These are phyloP conservation scores for Oreochromis tanganicae DNA, from an alignment of 2,113 vertebrate genomes.

Conservation along the genomic window DNA sequence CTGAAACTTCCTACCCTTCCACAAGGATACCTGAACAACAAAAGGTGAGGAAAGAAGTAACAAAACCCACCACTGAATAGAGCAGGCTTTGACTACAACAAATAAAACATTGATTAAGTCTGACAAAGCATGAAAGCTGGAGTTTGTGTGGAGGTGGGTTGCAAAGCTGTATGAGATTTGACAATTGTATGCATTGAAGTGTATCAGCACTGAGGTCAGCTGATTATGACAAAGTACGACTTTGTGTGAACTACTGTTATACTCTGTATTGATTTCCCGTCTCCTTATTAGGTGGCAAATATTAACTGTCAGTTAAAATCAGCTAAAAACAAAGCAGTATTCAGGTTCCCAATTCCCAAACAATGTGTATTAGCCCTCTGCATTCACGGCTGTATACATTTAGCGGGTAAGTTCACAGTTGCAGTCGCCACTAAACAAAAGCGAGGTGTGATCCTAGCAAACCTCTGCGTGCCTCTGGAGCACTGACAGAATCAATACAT, in stretches of 20 bases:
- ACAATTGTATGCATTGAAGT: not conserved
- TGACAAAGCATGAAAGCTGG: not conserved
- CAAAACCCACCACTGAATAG: not conserved
- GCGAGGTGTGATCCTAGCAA: constrained; percentile 41
- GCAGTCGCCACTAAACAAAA: not conserved
- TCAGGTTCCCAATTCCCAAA: not conserved
- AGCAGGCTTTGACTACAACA: not conserved
- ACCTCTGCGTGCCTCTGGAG: constrained; percentile 35
- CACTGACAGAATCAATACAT: constrained; percentile 67
- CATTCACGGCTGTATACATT: not conserved
- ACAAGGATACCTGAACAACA: not conserved
- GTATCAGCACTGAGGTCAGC: not conserved
- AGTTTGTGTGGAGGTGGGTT: not conserved
- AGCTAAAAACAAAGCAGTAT: not conserved
- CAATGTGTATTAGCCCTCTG: not conserved
- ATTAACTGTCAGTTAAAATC: not conserved
- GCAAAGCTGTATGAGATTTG: not conserved
- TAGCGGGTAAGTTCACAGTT: not conserved
- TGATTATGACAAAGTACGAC: not conserved
- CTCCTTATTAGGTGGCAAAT: not conserved
- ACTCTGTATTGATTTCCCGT: not conserved
- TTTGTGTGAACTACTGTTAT: not conserved
- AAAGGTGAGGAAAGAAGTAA: not conserved
- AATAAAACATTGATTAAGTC: not conserved
- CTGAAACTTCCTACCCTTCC: not conserved